Percentiles rank a stretch among this genome's conserved stretches.
Evolutionary conservation across 2,797 vertebrate species (phyloP).

Genomic region (Enteromius afrohamiltoni): DNA sequence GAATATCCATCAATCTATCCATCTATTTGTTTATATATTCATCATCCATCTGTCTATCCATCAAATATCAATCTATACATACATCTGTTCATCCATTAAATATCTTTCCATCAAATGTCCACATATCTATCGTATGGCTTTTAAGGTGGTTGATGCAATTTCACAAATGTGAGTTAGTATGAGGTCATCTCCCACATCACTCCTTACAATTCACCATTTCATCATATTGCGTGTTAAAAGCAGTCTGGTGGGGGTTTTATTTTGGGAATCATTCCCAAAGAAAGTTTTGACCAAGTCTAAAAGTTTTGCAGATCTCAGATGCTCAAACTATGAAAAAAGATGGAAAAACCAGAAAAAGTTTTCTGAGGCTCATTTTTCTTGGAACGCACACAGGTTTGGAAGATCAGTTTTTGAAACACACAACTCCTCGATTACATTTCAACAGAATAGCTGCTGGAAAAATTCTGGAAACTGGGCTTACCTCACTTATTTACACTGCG

Average conservation of each 20-base stretch:
- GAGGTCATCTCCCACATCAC: neutral
- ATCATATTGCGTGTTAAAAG: constrained; percentile 57
- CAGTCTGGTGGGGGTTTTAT: constrained; percentile 36
- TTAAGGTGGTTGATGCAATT: neutral
- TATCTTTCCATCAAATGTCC: neutral
- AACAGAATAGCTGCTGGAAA: constrained; percentile 5
- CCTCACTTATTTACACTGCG: neutral
- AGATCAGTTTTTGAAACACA: constrained; percentile 37
- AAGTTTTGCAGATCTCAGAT: constrained; percentile 56
- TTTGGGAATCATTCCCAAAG: constrained; percentile 49
- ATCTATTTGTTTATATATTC: neutral
- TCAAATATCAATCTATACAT: neutral
- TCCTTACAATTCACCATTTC: constrained; percentile 45
- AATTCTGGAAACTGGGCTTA: neutral
- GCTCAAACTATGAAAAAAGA: constrained; percentile 28
- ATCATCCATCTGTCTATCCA: neutral
- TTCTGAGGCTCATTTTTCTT: constrained; percentile 54
- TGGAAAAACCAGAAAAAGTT: constrained; percentile 42
- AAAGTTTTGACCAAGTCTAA: too few relatives aligned
- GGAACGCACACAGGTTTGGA: constrained; percentile 35
- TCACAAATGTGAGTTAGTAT: neutral
- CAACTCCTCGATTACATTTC: constrained; percentile 28
- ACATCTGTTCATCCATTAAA: neutral
- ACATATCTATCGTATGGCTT: too few relatives aligned
- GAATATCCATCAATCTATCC: accelerated